Evolutionary conservation across 1,140 invertebrate species (phyloP).

Genomic region (Trypoxylus dichotomus): DNA sequence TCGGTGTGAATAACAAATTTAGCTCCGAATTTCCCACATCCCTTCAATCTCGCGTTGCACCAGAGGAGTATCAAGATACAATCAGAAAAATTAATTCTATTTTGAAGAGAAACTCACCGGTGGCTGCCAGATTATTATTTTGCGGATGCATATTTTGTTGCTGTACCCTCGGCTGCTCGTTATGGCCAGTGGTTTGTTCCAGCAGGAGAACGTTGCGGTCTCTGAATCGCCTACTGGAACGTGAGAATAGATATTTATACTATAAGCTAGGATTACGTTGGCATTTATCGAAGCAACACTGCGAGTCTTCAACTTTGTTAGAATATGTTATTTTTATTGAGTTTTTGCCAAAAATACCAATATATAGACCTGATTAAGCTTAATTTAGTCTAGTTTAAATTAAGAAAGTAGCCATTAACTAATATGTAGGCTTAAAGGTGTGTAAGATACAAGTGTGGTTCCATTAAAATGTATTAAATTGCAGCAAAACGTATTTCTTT

Average conservation of each 20-base stretch:
- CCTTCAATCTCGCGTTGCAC: slow-evolving; percentile 87
- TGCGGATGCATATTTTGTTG: slow-evolving; percentile 97
- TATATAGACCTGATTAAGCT: slow-evolving; percentile 85
- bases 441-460: not conserved
- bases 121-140: slow-evolving; percentile 94
- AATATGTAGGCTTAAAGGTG: not conserved
- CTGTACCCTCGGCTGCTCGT: slow-evolving; percentile 92
- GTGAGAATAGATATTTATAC: slow-evolving; percentile 96
- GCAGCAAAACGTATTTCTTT: no score
- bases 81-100: slow-evolving; percentile 88
- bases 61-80: slow-evolving; percentile 94
- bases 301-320: slow-evolving; percentile 96
- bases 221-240: slow-evolving; percentile 91
- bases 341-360: slow-evolving; percentile 93
- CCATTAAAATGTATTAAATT: not conserved
- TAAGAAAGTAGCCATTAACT: no score
- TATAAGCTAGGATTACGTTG: slow-evolving; percentile 92
- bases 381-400: not conserved
- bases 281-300: slow-evolving; percentile 89
- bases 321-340: slow-evolving; percentile 95
- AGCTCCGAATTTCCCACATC: slow-evolving; percentile 89
- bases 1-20: slow-evolving; percentile 93
- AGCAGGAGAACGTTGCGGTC: slow-evolving; percentile 95
- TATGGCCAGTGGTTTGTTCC: slow-evolving; percentile 96
- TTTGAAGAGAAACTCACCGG: slow-evolving; percentile 89